Base-by-base conservation (phyloP, 2,888 invertebrate genomes). In the Embidobia sp. region DNA sequence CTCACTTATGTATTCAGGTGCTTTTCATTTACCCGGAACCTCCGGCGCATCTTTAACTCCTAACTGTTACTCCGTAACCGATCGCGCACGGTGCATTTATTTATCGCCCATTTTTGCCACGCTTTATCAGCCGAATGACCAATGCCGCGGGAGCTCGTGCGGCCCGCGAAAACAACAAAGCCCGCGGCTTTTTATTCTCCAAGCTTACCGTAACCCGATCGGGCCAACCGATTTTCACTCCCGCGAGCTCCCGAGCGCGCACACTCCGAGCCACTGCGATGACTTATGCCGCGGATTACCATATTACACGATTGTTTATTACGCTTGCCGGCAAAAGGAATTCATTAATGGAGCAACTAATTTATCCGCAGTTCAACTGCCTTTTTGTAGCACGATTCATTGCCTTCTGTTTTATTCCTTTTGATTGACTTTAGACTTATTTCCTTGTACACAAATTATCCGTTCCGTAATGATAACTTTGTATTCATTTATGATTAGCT, bases 21-120 rank as follows among this genome's bases (percentile, higher is more conserved):
- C 53, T 72, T 72, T 72, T 72, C 61, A 70, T 61, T 63, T 61
- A 72, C 51, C 44, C 49, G 70, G 51, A 70, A 70, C 70, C 70
- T 49, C 31, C 44, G 49, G 67, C 48, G 35, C 55, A 55, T 55
- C 55, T 67, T 55, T 35, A 55, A 51, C 59, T 22, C 22, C 35
- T 51, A 51, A 70, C 70, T 44, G 70, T 69, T 57, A 31, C 18
- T 61, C 35, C n/a, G 15, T 18, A 44, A 18, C 19, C 59, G 48
- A 59, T 69, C 59, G 31, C 37, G 18, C 27, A 27, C 48, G 10
- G n/a, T 26, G 37, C 31, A 37, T 40, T 53, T 53, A 67, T 67
- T 55, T 48, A 35, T 55, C 55, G 35, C 1, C 27, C 1, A 46
- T 33, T 53, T 66, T 53, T 53, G 18, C 13, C n/a, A n/a, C n/a